phyloP scores from a whole-genome alignment of 2,113 vertebrate species.

The Phoenicopterus ruber region DNA sequence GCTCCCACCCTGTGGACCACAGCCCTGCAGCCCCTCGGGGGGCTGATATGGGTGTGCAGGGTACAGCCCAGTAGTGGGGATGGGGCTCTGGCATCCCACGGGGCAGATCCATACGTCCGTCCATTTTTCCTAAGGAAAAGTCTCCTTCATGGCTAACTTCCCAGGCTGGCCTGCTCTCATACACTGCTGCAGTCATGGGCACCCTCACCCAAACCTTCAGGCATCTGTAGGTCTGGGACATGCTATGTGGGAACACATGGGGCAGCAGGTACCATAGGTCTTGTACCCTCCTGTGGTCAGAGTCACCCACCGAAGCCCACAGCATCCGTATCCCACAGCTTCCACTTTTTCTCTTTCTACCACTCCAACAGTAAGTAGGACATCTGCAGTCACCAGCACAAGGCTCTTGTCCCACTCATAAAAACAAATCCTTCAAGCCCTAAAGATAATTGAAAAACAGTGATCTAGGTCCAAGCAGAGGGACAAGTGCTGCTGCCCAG shows the following conservation, averaged over 20 bases:
- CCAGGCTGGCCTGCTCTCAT: not conserved
- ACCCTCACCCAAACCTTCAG: not conserved
- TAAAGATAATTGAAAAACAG: not conserved
- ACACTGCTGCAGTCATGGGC: not conserved
- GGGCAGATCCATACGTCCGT: not conserved
- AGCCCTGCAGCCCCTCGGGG: not conserved
- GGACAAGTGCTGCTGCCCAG: not conserved
- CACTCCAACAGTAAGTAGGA: not conserved
- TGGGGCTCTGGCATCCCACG: not conserved
- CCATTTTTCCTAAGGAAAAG: not conserved
- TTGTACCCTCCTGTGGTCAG: not conserved
- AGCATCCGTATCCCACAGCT: accelerated
- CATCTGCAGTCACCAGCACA: not conserved
- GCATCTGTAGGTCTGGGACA: not conserved
- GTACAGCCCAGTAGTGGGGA: not conserved
- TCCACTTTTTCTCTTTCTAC: not conserved
- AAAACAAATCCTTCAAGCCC: not conserved
- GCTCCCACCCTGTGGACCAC: not conserved
- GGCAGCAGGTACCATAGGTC: not conserved
- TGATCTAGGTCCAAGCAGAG: not conserved
- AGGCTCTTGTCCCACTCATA: not conserved
- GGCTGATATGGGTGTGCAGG: accelerated
- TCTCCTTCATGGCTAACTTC: not conserved
- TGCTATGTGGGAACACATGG: accelerated
- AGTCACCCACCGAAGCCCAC: not conserved